These are phyloP conservation scores for Albula goreensis DNA, from an alignment of 2,113 vertebrate genomes.

Conservation along the genomic window DNA sequence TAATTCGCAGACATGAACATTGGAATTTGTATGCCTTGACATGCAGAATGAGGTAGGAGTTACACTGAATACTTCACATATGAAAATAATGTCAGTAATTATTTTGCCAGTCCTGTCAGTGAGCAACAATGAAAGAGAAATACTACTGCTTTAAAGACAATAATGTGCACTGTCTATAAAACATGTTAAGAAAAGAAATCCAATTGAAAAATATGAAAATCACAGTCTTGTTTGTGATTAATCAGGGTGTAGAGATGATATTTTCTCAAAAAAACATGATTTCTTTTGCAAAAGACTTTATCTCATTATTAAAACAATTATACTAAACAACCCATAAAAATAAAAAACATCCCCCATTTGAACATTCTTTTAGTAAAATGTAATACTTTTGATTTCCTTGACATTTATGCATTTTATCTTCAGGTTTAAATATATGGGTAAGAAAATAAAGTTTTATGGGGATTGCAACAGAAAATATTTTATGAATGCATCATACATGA, in stretches of 20 bases:
- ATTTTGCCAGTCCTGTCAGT: neutral
- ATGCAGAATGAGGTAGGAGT: neutral
- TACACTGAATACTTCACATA: neutral
- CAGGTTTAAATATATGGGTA: too few relatives aligned
- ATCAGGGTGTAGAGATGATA: neutral
- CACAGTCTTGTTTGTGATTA: neutral
- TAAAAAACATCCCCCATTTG: too few relatives aligned
- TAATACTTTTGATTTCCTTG: too few relatives aligned
- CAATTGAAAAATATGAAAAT: neutral
- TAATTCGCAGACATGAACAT: neutral
- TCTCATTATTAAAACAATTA: too few relatives aligned
- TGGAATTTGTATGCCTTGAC: neutral
- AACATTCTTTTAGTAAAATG: too few relatives aligned
- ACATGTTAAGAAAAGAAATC: neutral
- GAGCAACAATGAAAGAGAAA: neutral
- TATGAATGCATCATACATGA: too few relatives aligned
- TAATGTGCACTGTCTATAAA: neutral
- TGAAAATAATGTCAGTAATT: neutral
- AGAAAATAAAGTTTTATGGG: too few relatives aligned
- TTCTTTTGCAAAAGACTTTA: neutral
- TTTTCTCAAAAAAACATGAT: neutral
- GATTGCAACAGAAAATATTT: too few relatives aligned
- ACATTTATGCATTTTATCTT: too few relatives aligned
- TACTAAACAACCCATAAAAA: too few relatives aligned
- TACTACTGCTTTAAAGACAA: neutral